Conservation (phyloP, 2,888 invertebrate genomes). For the Embidobia sp. region DNA sequence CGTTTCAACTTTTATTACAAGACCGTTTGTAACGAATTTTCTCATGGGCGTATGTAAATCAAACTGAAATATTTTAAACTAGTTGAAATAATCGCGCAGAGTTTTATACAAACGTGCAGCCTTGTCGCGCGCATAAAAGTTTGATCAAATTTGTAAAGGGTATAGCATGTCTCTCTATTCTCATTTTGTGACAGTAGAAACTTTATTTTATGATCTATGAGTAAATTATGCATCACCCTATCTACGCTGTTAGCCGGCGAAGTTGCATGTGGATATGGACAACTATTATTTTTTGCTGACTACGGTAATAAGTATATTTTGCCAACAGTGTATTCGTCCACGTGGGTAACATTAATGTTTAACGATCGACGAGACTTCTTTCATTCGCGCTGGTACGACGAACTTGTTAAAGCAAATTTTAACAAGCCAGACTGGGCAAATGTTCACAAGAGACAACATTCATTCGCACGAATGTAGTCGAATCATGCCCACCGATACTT, state of each 20-base stretch:
- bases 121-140: constrained; percentile 6
- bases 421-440: constrained; percentile 52
- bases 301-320: constrained; percentile 59
- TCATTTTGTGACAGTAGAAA: constrained; percentile 22
- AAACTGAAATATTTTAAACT: not conserved
- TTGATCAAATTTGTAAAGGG: constrained; percentile 19
- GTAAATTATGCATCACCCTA: constrained; percentile 42
- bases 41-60: constrained; percentile 1
- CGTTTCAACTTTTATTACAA: too few species aligned
- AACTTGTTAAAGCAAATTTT: constrained; percentile 60
- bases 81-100: not conserved
- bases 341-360: constrained; percentile 60
- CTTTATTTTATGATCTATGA: constrained; percentile 47
- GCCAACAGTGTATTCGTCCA: constrained; percentile 44
- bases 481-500: constrained; percentile 44
- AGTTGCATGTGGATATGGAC: constrained; percentile 40
- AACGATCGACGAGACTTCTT: constrained; percentile 56
- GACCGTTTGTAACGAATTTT: not conserved
- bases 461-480: constrained; percentile 39
- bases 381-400: constrained; percentile 41
- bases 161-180: not conserved
- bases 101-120: not conserved
- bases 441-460: constrained; percentile 55
- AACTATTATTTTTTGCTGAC: constrained; percentile 60
- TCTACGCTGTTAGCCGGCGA: constrained; percentile 25